Evolutionary conservation across 2,797 vertebrate species (phyloP), one percentile per base, ranked within the genome.

Genomic region (Gobio occitaniae): DNA sequence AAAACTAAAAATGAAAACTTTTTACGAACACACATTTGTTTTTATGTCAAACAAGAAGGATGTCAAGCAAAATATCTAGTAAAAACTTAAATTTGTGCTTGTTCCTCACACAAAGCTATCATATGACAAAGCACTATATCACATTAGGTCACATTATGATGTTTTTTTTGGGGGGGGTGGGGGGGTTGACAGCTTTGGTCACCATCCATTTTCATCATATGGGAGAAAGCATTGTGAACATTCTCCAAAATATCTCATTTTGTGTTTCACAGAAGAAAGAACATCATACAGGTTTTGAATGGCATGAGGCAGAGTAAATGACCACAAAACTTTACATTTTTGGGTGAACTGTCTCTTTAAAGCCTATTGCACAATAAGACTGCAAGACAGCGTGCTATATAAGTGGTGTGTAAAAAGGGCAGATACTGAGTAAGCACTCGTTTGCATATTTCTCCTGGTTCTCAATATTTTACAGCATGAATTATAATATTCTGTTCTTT

Each of bases 381-480:
- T 36, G 47, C 71, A 76, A 63, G 59, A 54, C 81, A 52, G 70
- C 8, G 1, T 38, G 47, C 44, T 76, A 41, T 54, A 68, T 38
- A 78, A 78, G 74, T 54, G 36, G 48, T 65, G 61, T 75, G 41
- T 48, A 79, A 38, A 56, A 66, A 81, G 15, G 50, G 32, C 66
- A 80, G 56, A 82, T 70, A 78, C 84, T 47, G 32, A 78, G 76
- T 52, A 78, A 84, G 83, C 50, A 41, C 21, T 76, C 50, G 79
- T 76, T 78, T 65, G 82, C 52, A 83, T 79, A 72, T 72, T 61
- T 79, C 52, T 36, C 48, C 32, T 29, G 21, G 44, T 72, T 85
- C 38, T 75, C 74, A 68, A 50, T 54, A 78, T 84, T 84, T 84
- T 84, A 84, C 83, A 78, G 74, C 65, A 69, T 84, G 52, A 81